Evolutionary conservation across 2,797 vertebrate species (phyloP).

Genomic region (Avahi laniger): DNA sequence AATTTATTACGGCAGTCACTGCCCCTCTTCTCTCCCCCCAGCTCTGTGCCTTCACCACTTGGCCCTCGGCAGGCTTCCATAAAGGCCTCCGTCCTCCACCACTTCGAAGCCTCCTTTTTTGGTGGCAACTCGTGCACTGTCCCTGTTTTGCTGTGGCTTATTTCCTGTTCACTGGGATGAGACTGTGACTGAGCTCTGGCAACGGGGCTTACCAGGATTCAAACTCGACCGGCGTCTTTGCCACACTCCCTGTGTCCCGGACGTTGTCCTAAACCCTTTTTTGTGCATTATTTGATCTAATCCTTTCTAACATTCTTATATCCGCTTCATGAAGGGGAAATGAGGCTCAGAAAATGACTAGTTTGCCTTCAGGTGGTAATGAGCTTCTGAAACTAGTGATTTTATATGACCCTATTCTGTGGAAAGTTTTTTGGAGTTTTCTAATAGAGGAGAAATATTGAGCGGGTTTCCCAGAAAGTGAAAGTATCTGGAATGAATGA

Average conservation of each 20-base stretch:
- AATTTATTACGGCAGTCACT: accelerated
- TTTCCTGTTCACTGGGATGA: not conserved
- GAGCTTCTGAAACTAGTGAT: not conserved
- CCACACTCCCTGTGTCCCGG: not conserved
- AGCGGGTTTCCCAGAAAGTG: not conserved
- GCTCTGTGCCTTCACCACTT: not conserved
- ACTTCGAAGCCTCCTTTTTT: not conserved
- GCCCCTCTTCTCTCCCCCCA: not conserved
- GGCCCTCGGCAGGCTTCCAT: not conserved
- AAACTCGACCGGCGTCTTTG: not conserved
- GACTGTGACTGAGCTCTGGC: not conserved
- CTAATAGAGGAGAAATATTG: not conserved
- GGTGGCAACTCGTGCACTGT: accelerated
- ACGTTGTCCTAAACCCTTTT: not conserved
- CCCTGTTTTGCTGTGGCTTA: not conserved
- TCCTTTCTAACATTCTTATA: not conserved
- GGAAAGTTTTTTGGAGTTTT: not conserved
- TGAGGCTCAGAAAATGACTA: not conserved
- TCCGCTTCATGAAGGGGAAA: not conserved
- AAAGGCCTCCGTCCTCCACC: not conserved
- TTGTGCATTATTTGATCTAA: not conserved
- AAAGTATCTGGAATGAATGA: not conserved
- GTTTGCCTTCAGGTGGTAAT: not conserved
- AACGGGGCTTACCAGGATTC: not conserved
- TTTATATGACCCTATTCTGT: not conserved